These are phyloP conservation scores for Desmodus rotundus DNA, from an alignment of 2,113 vertebrate species.

Conservation along the genomic window DNA sequence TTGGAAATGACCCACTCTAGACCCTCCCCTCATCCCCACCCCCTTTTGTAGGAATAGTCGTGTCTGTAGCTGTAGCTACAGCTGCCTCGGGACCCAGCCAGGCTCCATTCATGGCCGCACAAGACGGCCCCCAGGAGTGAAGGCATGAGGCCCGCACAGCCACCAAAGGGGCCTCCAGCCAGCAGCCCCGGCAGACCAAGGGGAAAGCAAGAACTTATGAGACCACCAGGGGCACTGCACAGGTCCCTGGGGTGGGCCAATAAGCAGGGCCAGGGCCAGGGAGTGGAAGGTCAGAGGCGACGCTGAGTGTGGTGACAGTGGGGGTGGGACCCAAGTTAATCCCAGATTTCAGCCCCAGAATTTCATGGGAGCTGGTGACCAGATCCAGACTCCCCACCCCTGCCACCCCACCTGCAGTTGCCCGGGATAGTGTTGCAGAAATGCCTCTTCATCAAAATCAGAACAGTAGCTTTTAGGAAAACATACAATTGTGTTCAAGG, in stretches of 20 bases:
- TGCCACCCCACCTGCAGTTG: fast-evolving
- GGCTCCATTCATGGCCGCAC: background rate
- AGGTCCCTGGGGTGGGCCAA: background rate
- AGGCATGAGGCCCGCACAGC: background rate
- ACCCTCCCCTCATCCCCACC: fast-evolving
- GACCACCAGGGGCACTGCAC: background rate
- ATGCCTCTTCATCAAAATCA: fast-evolving
- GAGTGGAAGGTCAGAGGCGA: background rate
- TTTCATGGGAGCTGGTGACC: background rate
- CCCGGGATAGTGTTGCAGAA: background rate
- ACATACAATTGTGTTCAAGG: background rate
- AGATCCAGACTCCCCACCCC: background rate
- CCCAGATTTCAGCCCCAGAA: background rate
- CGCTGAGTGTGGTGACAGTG: background rate
- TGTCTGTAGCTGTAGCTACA: background rate
- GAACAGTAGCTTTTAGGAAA: background rate
- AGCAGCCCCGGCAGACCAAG: background rate
- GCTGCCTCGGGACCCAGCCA: background rate
- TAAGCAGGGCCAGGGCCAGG: background rate
- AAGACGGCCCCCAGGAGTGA: background rate
- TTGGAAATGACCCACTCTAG: background rate
- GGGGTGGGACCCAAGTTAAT: background rate
- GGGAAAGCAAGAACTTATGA: background rate
- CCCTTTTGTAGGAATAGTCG: too few relatives aligned
- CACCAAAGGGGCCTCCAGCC: background rate